Percentiles rank a stretch among this genome's conserved stretches.
Evolutionary conservation across 1,140 invertebrate species (phyloP).

Genomic region (Druon quercuslanigerum): DNA sequence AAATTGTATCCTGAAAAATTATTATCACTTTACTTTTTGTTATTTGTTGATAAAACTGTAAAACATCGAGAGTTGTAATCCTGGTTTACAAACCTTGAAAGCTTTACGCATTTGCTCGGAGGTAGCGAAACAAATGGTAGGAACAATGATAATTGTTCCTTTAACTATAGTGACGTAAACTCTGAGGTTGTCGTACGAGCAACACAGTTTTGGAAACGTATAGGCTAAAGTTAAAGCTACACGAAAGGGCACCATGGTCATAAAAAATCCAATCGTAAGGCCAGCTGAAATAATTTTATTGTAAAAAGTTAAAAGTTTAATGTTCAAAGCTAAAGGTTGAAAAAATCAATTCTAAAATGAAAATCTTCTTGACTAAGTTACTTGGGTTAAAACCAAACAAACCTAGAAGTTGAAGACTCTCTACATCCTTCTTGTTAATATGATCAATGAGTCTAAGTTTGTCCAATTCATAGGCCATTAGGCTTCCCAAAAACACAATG

Average conservation of each 20-base stretch:
- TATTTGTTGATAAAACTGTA: no score
- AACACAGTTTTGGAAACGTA: constrained; percentile 50
- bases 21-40: neutral
- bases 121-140: constrained; percentile 52
- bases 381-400: constrained; percentile 46
- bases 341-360: neutral
- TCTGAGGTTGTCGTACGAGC: constrained; percentile 47
- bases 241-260: constrained; percentile 61
- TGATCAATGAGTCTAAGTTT: constrained; percentile 26
- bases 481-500: constrained; percentile 45
- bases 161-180: constrained; percentile 56
- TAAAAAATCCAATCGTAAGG: constrained; percentile 51
- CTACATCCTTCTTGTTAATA: constrained; percentile 37
- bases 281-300: constrained; percentile 49
- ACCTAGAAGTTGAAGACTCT: constrained; percentile 56
- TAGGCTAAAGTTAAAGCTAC: constrained; percentile 51
- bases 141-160: constrained; percentile 52
- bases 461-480: constrained; percentile 53
- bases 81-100: constrained; percentile 49
- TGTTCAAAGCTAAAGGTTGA: neutral
- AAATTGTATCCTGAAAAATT: constrained; percentile 45
- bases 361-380: neutral
- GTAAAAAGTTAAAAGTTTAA: neutral
- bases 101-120: constrained; percentile 45
- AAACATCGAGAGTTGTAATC: no score